Percentiles rank a stretch among this genome's conserved stretches.
Conservation (phyloP, 2,888 invertebrate genomes). For the Strigamia transsilvanica region DNA sequence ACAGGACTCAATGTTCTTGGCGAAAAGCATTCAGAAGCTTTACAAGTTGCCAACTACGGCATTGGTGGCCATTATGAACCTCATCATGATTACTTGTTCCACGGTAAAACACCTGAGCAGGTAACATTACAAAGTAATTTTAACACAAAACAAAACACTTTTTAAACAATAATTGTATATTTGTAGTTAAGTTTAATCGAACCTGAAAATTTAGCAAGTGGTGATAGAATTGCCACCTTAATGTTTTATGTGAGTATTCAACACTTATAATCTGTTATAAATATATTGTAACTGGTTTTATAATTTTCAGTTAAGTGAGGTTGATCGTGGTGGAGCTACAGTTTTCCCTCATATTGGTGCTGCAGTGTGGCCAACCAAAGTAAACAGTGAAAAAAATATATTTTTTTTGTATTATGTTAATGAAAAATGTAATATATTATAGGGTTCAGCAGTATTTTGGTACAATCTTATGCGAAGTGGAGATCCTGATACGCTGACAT, state of each 20-base stretch:
- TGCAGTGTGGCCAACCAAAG: constrained; percentile 59
- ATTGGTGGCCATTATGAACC: constrained; percentile 67
- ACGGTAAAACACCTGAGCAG: constrained; percentile 58
- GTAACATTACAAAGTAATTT: constrained; percentile 49
- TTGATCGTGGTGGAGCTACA: constrained; percentile 61
- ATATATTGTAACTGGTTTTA: background rate
- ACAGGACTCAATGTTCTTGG: constrained; percentile 61
- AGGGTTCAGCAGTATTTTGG: constrained; percentile 66
- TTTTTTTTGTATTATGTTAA: background rate
- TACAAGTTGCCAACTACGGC: constrained; percentile 66
- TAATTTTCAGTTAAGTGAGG: constrained; percentile 58
- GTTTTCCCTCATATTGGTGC: constrained; percentile 61
- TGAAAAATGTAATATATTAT: background rate
- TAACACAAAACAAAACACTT: too few species aligned
- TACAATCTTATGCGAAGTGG: constrained; percentile 65
- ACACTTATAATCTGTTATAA: background rate
- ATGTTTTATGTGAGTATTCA: constrained; percentile 60
- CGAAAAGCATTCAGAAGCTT: constrained; percentile 59
- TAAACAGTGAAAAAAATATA: background rate
- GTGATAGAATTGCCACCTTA: constrained; percentile 59
- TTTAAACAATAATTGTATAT: background rate
- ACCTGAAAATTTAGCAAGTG: background rate
- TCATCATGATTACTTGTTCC: constrained; percentile 62
- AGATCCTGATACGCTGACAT: constrained; percentile 63
- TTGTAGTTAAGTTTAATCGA: background rate